phyloP scores from a whole-genome alignment of 2,888 invertebrate species.

The Acronicta aceris region DNA sequence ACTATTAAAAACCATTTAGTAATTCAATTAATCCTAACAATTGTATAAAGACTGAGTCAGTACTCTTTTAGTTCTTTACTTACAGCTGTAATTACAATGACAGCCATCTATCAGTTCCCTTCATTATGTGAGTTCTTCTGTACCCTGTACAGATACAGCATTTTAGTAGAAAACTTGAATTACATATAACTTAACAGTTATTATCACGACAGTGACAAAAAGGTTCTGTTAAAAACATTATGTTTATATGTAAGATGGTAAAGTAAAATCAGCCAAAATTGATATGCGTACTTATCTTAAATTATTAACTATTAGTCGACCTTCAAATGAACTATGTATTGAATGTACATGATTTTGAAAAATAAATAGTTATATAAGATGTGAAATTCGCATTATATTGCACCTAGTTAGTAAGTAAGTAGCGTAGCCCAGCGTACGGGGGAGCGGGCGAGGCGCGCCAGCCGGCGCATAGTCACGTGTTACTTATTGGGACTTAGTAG shows the following conservation, averaged over 20 bases:
- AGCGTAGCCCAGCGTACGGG: conserved; percentile 75
- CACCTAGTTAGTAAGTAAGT: conserved; percentile 83
- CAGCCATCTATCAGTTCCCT: conserved; percentile 41
- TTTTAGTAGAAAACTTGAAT: neutral
- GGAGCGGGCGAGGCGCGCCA: conserved; percentile 67
- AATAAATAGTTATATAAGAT: conserved; percentile 66
- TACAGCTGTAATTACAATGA: conserved; percentile 31
- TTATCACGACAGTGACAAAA: conserved; percentile 22
- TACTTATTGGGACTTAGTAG: conserved; percentile 6
- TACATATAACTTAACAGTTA: neutral
- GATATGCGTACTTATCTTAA: conserved; percentile 54
- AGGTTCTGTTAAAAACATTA: conserved; percentile 22
- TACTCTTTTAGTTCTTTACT: conserved; percentile 42
- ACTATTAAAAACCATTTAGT: conserved; percentile 34
- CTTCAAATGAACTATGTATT: conserved; percentile 64
- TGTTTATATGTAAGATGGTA: conserved; percentile 38
- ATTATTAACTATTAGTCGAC: conserved; percentile 60
- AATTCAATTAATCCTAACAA: conserved; percentile 54
- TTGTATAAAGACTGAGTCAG: conserved; percentile 59
- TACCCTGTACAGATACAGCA: conserved; percentile 21
- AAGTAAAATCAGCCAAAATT: conserved; percentile 56
- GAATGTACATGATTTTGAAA: conserved; percentile 71
- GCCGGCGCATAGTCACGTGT: neutral
- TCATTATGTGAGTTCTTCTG: conserved; percentile 40
- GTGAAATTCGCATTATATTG: conserved; percentile 82